These are phyloP conservation scores for Pyrocephalus nanus DNA, from an alignment of 2,797 vertebrate species.

Conservation along the genomic window DNA sequence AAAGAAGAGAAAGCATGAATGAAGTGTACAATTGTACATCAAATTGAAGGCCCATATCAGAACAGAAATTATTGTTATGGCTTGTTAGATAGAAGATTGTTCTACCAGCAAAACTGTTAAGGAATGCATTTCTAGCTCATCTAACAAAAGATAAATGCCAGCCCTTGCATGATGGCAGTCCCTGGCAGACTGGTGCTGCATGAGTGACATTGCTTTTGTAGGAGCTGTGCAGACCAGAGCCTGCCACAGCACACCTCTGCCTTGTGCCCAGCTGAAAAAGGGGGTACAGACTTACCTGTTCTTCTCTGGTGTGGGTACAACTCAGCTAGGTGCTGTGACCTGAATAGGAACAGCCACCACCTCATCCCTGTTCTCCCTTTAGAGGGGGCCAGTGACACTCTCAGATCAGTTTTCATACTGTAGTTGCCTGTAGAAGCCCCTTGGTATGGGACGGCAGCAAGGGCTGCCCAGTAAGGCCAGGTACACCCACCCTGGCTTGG, in stretches of 20 bases:
- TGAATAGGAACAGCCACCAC: background rate
- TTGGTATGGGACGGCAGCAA: fast-evolving
- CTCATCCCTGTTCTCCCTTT: background rate
- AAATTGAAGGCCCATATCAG: background rate
- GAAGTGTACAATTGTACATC: background rate
- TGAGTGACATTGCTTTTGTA: background rate
- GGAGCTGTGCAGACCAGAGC: background rate
- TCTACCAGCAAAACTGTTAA: background rate
- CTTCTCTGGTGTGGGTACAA: background rate
- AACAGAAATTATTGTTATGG: background rate
- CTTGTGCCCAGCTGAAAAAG: background rate
- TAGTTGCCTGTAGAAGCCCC: background rate
- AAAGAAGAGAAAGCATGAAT: background rate
- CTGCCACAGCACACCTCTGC: background rate
- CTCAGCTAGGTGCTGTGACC: background rate
- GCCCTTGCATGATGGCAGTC: fast-evolving
- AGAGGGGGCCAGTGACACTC: background rate
- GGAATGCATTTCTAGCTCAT: background rate
- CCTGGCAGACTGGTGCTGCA: background rate
- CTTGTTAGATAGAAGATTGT: background rate
- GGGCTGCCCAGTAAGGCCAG: background rate
- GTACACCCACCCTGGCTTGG: fast-evolving
- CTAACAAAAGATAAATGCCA: background rate
- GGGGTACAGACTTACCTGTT: no score
- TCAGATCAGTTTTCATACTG: background rate